Evolutionary conservation across 2,888 invertebrate genomes (phyloP).

Genomic region (Mythimna impura): DNA sequence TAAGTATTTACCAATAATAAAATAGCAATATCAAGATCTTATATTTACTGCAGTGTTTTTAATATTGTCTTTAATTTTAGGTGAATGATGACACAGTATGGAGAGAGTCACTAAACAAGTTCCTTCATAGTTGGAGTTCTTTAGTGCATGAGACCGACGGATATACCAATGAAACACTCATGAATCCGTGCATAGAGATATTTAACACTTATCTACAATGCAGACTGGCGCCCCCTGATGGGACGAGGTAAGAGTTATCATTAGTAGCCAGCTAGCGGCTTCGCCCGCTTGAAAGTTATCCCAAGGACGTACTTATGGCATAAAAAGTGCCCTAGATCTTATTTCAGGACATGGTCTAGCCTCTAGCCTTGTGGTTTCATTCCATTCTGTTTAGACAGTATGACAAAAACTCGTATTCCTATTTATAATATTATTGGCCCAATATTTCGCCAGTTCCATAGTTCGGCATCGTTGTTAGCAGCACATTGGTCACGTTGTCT

Average conservation of each 20-base stretch:
- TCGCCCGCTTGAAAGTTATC: too few relatives aligned
- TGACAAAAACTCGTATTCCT: too few relatives aligned
- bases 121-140: constrained; percentile 87
- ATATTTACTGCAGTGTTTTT: background rate
- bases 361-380: too few relatives aligned
- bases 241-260: constrained; percentile 82
- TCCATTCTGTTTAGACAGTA: too few relatives aligned
- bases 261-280: background rate
- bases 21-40: background rate
- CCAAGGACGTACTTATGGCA: too few relatives aligned
- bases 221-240: constrained; percentile 95
- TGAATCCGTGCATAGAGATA: constrained; percentile 90
- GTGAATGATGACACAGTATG: constrained; percentile 85
- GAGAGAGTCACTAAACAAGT: constrained; percentile 87
- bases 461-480: background rate
- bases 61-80: constrained; percentile 65
- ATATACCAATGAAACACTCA: constrained; percentile 80
- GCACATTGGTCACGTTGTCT: too few relatives aligned
- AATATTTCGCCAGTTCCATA: background rate
- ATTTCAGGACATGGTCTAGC: too few relatives aligned
- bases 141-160: constrained; percentile 83
- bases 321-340: too few relatives aligned
- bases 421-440: too few relatives aligned
- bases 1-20: constrained; percentile 70
- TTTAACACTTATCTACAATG: constrained; percentile 95